Base-by-base conservation (phyloP, 2,888 invertebrate species). In the Apeira syringaria region DNA sequence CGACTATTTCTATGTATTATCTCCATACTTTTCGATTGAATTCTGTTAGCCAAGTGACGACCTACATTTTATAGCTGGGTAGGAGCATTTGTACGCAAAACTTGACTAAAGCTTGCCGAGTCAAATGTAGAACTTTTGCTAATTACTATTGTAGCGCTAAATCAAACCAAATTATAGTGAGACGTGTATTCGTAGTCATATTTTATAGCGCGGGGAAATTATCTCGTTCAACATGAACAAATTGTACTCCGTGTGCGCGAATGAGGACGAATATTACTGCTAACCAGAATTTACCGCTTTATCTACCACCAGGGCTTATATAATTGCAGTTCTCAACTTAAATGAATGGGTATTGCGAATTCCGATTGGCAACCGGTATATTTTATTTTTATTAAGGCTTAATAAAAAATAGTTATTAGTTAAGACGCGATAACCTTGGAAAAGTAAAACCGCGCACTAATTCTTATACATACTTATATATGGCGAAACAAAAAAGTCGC, bases 151-250 rank as follows among this genome's bases (percentile, higher is more conserved):
- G 63, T 67, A 67, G 62, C 67, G 52, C 67, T 79, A 80, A 78
- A 81, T 83, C 77, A 75, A 69, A 64, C 57, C 47, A 70, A 81
- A 77, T 80, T 80, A 76, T 69, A 74, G 71, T 51, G 56, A 61
- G 58, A 47, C 43, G 62, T 59, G 59, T 64, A 74, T 71, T 64
- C 57, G 59, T 56, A 56, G 58, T 53, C 49, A 72, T 79, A 72
- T 76, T 75, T 79, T 67, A 72, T 61, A 59, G 58, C 46, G 50
- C 54, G 63, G 72, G 67, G 73, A 75, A n/a, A 79, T 76, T 69
- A 80, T 77, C 74, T 76, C 64, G 68, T 76, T 68, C 54, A 64
- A 61, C 64, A 56, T 47, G 68, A 62, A 71, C 64, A 65, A 68
- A 70, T 72, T 68, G 63, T 50, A 56, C 57, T 52, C 35, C 31